phyloP scores from a whole-genome alignment of 2,113 vertebrate genomes.

The Caranx melampygus region DNA sequence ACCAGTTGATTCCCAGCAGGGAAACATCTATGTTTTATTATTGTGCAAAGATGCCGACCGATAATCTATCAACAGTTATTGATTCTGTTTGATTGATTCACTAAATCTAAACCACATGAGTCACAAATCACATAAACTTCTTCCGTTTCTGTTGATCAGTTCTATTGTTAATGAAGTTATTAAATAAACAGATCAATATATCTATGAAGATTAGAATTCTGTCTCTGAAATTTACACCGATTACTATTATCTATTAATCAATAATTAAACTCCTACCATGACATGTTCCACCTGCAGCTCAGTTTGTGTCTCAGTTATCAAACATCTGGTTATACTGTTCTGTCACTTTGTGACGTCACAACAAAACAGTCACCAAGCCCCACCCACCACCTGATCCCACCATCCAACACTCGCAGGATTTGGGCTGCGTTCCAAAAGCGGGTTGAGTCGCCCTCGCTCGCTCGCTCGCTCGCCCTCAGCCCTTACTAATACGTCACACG shows the following conservation, averaged over 20 bases:
- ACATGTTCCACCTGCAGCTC: not conserved
- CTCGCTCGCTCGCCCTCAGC: too few relatives aligned
- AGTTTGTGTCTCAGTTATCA: not conserved
- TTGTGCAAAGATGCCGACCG: conserved; percentile 54
- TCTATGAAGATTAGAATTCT: conserved; percentile 40
- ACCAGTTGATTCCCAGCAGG: not conserved
- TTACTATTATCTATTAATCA: not conserved
- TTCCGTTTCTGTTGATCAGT: not conserved
- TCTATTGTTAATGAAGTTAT: conserved; percentile 27
- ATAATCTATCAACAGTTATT: not conserved
- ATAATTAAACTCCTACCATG: not conserved
- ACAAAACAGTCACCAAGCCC: too few relatives aligned
- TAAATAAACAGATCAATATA: conserved; percentile 30
- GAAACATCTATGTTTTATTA: not conserved
- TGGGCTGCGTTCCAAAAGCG: too few relatives aligned
- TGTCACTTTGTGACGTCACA: too few relatives aligned
- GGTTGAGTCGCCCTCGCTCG: too few relatives aligned
- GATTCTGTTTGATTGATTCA: not conserved
- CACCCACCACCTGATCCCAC: too few relatives aligned
- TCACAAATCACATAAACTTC: not conserved
- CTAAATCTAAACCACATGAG: conserved; percentile 3
- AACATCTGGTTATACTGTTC: too few relatives aligned
- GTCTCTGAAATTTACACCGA: conserved; percentile 46
- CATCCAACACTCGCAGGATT: too few relatives aligned
- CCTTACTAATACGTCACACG: too few relatives aligned